These are phyloP conservation scores for Euclidia mi DNA, from an alignment of 2,888 invertebrate species.

Conservation along the genomic window DNA sequence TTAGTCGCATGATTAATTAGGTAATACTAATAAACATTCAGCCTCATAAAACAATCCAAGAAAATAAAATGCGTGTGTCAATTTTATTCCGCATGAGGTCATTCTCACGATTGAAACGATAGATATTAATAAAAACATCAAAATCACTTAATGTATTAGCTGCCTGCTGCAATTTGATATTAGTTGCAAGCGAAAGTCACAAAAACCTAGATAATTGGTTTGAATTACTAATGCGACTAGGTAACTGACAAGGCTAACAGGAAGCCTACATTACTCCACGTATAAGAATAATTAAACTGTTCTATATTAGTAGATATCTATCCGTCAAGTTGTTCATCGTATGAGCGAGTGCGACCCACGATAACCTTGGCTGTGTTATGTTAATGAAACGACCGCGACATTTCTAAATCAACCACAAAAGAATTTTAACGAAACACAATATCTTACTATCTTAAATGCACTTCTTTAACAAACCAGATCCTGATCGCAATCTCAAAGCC, in stretches of 20 bases:
- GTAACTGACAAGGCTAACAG: too few relatives aligned
- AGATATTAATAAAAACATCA: too few relatives aligned
- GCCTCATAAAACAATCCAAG: too few relatives aligned
- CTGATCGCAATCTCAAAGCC: slow-evolving; percentile 1
- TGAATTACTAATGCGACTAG: too few relatives aligned
- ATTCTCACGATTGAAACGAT: too few relatives aligned
- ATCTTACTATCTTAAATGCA: slow-evolving; percentile 30
- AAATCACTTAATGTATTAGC: too few relatives aligned
- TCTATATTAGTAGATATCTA: neutral
- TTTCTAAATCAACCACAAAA: slow-evolving; percentile 23
- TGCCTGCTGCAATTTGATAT: neutral
- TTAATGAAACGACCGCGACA: slow-evolving; percentile 53
- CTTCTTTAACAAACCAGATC: slow-evolving; percentile 4
- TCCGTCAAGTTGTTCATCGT: slow-evolving; percentile 41
- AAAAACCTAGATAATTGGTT: neutral
- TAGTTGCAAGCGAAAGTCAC: neutral
- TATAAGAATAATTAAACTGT: neutral
- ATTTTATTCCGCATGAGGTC: too few relatives aligned
- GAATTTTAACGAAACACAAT: slow-evolving; percentile 1
- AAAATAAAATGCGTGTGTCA: too few relatives aligned
- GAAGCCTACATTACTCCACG: too few relatives aligned
- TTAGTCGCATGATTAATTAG: too few relatives aligned
- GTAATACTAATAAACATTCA: too few relatives aligned
- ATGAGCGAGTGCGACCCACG: slow-evolving; percentile 58
- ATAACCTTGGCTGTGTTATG: slow-evolving; percentile 69